These are phyloP conservation scores for Drosophila robusta DNA, from an alignment of 2,888 invertebrate genomes.

Conservation along the genomic window DNA sequence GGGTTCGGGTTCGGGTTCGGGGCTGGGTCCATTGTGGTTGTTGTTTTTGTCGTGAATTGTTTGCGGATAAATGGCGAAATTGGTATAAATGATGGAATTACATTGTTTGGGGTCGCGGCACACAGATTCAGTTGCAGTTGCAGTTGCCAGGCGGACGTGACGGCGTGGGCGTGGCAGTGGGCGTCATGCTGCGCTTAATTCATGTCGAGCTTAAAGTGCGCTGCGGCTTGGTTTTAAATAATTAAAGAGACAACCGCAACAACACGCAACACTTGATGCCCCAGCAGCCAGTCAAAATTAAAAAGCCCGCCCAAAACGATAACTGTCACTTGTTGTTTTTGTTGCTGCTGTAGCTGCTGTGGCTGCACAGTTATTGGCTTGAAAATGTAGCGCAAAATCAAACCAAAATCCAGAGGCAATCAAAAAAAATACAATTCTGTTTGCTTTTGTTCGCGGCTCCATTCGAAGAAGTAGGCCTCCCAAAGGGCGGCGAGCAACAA, in stretches of 20 bases:
- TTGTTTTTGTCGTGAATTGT: constrained; percentile 64
- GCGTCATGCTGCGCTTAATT: constrained; percentile 47
- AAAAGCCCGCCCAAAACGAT: constrained; percentile 8
- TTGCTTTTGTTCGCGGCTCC: constrained; percentile 17
- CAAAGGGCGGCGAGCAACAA: constrained; percentile 19
- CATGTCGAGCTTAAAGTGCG: constrained; percentile 39
- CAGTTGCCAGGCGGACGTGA: not conserved
- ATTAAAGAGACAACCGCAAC: constrained; percentile 37
- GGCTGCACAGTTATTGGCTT: constrained; percentile 41
- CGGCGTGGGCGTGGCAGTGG: constrained; percentile 22
- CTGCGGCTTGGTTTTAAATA: constrained; percentile 26
- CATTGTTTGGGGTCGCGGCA: constrained; percentile 73
- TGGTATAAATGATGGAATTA: constrained; percentile 82
- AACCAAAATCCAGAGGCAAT: constrained; percentile 13
- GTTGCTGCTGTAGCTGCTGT: constrained; percentile 1
- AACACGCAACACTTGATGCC: constrained; percentile 33
- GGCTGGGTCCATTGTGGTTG: constrained; percentile 17
- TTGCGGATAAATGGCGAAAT: constrained; percentile 80
- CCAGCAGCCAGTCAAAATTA: constrained; percentile 6
- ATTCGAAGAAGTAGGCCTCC: constrained; percentile 8
- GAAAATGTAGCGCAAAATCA: constrained; percentile 27
- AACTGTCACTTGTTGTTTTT: constrained; percentile 25
- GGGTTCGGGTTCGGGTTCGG: constrained; percentile 24
- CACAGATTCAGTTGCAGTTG: constrained; percentile 29
- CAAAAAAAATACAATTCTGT: constrained; percentile 14